Evolutionary conservation across 1,140 invertebrate genomes (phyloP), one percentile per base, ranked within the genome.

Genomic region (Papilio machaon): DNA sequence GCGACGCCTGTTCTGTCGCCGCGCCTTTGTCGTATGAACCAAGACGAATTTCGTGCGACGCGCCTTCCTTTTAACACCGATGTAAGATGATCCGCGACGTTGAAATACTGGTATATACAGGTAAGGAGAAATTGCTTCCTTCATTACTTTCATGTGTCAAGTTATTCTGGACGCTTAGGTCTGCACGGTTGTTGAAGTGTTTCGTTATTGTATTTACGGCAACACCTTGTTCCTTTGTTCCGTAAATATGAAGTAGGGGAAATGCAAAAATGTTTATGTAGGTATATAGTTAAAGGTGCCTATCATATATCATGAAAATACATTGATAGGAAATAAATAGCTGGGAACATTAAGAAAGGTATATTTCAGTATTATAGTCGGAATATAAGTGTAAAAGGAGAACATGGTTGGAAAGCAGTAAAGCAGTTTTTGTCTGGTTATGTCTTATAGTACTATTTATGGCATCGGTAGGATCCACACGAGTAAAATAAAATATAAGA

Each of bases 11-110:
- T 86, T 84, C 85, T 85, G 83, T 84, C 83, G 87, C 82, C 80
- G 83, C 81, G 82, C 82, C 85, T 88, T 93, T 94, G 91, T 94
- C 77, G 81, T 82, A 76, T 82, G 73, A 79, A 92, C 87, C 92
- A 92, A 88, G 88, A 93, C 92, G 84, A 92, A 94, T 93, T 88
- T 83, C 84, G 84, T 82, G 83, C 88, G 86, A 88, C 84, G 80
- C 81, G 80, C 81, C 43, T 47, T 76, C 46, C 30, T 23, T 76
- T 38, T 15, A 23, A 76, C 19, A 76, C 77, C 58, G 46, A 46
- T 64, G n/a, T 79, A 79, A 79, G 15, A 79, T 67, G 77, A 67
- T 23, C 77, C 43, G 10, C n/a, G 77, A 38, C 17, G 58, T 67
- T 67, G 13, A 46, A 46, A 67, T 23, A 2, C n/a, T 8, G 13